Percentiles rank a stretch among this genome's conserved stretches.
These are phyloP conservation scores for Columba janthina DNA, from an alignment of 2,113 vertebrate genomes.

Conservation along the genomic window DNA sequence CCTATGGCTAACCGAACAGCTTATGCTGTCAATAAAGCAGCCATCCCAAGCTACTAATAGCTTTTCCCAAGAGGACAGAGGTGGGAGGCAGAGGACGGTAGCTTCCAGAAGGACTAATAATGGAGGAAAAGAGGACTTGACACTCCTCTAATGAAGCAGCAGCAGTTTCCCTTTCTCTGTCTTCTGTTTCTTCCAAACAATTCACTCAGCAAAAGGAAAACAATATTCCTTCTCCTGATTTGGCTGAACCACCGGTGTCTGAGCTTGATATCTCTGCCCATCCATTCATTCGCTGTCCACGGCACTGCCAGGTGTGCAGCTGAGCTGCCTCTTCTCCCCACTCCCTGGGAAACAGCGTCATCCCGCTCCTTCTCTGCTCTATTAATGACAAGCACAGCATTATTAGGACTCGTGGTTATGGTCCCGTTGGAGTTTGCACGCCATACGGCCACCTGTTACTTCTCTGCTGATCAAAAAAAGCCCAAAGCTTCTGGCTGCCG, in stretches of 20 bases:
- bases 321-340: not conserved
- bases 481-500: slow-evolving; percentile 8
- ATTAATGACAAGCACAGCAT: not conserved
- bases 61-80: not conserved
- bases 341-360: not conserved
- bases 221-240: not conserved
- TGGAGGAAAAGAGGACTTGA: slow-evolving; percentile 30
- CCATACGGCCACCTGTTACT: not conserved
- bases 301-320: not conserved
- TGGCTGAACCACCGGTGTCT: not conserved
- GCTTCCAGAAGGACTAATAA: not conserved
- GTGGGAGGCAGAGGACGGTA: not conserved
- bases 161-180: slow-evolving; percentile 15
- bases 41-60: not conserved
- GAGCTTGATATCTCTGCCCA: not conserved
- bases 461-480: not conserved
- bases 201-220: not conserved
- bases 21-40: not conserved
- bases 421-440: not conserved
- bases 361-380: not conserved
- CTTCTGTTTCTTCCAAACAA: not conserved
- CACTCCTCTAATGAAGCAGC: not conserved
- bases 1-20: not conserved
- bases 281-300: accelerated
- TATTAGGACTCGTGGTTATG: not conserved